These are phyloP conservation scores for Xenentodon cancila DNA, from an alignment of 2,797 vertebrate species.

Conservation along the genomic window DNA sequence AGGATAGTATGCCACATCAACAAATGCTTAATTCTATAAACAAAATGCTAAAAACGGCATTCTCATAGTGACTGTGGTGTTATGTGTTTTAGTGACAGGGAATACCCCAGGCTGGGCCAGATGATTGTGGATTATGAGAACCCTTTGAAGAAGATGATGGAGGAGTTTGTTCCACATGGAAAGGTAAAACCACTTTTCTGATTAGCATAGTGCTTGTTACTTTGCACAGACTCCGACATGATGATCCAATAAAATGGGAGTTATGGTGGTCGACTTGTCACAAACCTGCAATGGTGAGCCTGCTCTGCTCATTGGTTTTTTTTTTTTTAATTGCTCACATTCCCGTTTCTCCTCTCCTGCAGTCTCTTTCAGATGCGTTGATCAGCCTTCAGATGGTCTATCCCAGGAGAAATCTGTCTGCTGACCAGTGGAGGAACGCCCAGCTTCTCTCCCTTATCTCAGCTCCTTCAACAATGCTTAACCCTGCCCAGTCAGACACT, in stretches of 20 bases:
- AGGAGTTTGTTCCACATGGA: constrained; percentile 98
- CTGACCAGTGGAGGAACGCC: constrained; percentile 98
- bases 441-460: constrained; percentile 97
- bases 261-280: no score
- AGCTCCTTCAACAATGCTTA: constrained; percentile 98
- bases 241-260: no score
- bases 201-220: not conserved
- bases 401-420: constrained; percentile 96
- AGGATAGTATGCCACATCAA: no score
- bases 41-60: no score
- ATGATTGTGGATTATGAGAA: constrained; percentile 99
- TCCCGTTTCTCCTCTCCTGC: constrained; percentile 10
- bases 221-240: no score
- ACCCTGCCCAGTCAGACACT: constrained; percentile 98
- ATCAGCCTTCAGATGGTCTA: constrained; percentile 98
- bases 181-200: constrained; percentile 81
- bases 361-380: constrained; percentile 97
- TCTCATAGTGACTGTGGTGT: not conserved
- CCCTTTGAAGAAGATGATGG: constrained; percentile 99
- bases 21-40: no score
- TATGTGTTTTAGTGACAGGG: constrained; percentile 86
- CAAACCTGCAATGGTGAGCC: no score
- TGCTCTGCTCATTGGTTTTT: no score
- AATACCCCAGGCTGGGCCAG: constrained; percentile 96
- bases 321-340: no score